phyloP scores from a whole-genome alignment of 2,888 invertebrate species.

The Cetonia aurata region DNA sequence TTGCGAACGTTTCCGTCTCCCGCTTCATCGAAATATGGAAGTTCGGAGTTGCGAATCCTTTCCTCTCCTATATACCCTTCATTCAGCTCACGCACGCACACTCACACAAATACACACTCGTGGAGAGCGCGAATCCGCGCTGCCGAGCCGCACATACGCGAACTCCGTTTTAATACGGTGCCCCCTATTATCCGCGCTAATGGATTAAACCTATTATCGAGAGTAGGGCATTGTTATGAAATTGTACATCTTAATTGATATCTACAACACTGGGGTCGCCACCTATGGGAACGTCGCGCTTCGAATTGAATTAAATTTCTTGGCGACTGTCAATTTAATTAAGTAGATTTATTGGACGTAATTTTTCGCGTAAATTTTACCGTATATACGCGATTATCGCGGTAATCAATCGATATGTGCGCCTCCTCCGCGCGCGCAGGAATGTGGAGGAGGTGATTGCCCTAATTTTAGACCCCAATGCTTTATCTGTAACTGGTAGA shows the following conservation, averaged over 20 bases:
- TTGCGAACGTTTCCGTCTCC: too few species aligned
- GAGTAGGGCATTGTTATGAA: constrained; percentile 49
- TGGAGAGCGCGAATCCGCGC: too few species aligned
- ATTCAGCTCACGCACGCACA: too few species aligned
- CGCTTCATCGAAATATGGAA: too few species aligned
- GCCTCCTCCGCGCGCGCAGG: neutral
- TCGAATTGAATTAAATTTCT: constrained; percentile 32
- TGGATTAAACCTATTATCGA: constrained; percentile 55
- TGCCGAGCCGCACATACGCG: too few species aligned
- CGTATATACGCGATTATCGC: constrained; percentile 14
- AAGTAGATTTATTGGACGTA: constrained; percentile 38
- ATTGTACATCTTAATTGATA: constrained; percentile 47
- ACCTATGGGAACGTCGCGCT: constrained; percentile 32
- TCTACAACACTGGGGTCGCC: constrained; percentile 29
- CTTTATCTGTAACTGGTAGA: too few species aligned
- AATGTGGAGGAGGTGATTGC: too few species aligned
- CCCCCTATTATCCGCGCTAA: constrained; percentile 50
- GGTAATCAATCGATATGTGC: constrained; percentile 24
- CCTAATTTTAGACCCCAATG: too few species aligned
- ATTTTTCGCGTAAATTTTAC: constrained; percentile 31
- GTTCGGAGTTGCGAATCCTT: too few species aligned
- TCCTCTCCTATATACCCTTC: too few species aligned
- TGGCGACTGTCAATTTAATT: constrained; percentile 40
- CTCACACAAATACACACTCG: too few species aligned
- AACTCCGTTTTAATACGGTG: constrained; percentile 19